Conservation (phyloP, 2,888 invertebrate species). For the Pimpla rufipes region DNA sequence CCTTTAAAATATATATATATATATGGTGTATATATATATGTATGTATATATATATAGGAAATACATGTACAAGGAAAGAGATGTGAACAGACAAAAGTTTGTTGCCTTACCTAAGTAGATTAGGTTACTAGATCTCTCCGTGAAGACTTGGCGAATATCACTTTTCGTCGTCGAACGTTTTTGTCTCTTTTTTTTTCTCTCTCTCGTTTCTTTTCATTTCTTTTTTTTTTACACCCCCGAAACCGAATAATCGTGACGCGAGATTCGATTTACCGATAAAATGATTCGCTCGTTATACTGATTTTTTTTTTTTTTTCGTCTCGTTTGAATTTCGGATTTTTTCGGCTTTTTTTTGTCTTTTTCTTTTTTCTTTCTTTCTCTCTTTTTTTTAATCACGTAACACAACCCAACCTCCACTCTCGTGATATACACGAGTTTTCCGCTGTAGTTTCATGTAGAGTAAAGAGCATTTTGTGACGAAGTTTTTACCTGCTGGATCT, state of each 20-base stretch:
- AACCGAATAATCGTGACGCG: slow-evolving; percentile 52
- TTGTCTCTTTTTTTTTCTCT: slow-evolving; percentile 14
- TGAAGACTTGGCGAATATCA: slow-evolving; percentile 69
- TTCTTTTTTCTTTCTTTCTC: slow-evolving; percentile 3
- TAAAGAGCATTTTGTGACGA: slow-evolving; percentile 70
- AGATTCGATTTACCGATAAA: slow-evolving; percentile 38
- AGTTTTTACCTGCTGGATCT: slow-evolving; percentile 81
- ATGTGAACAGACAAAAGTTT: slow-evolving; percentile 81
- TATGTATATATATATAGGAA: slow-evolving; percentile 75
- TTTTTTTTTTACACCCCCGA: slow-evolving; percentile 54
- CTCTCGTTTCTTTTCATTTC: slow-evolving; percentile 24
- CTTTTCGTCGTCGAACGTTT: slow-evolving; percentile 66
- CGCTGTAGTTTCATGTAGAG: slow-evolving; percentile 55
- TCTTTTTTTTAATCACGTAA: slow-evolving; percentile 37
- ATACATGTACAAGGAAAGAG: slow-evolving; percentile 83
- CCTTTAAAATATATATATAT: slow-evolving; percentile 63
- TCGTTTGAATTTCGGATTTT: slow-evolving; percentile 54
- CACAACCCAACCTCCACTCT: slow-evolving; percentile 41
- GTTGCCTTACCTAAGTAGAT: slow-evolving; percentile 81
- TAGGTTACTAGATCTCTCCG: slow-evolving; percentile 78
- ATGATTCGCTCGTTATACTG: slow-evolving; percentile 55
- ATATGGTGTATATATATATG: slow-evolving; percentile 43
- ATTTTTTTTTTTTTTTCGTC: slow-evolving; percentile 60
- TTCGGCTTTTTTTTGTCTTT: slow-evolving; percentile 54
- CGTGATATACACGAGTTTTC: slow-evolving; percentile 23